phyloP scores from a whole-genome alignment of 2,888 invertebrate species.

The Petrophora chlorosata region DNA sequence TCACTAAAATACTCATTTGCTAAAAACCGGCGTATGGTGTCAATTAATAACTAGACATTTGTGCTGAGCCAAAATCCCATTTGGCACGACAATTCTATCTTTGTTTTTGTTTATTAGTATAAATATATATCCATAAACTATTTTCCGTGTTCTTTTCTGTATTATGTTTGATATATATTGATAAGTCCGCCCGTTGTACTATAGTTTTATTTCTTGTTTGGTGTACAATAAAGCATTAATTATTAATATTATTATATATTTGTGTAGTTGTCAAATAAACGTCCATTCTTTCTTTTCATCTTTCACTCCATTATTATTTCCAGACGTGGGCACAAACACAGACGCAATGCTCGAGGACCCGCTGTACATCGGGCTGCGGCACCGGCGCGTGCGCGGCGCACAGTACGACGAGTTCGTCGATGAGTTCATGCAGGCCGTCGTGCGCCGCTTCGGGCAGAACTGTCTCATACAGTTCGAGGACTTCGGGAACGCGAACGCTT shows the following conservation, averaged over 20 bases:
- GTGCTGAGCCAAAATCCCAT: no score
- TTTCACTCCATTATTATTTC: constrained; percentile 1
- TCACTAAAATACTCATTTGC: no score
- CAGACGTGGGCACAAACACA: constrained; percentile 96
- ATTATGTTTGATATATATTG: no score
- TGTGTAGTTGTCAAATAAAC: not conserved
- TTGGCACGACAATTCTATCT: no score
- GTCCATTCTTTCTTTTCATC: not conserved
- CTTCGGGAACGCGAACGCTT: constrained; percentile 98
- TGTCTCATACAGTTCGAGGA: constrained; percentile 98
- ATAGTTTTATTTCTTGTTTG: no score
- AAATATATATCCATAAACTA: no score
- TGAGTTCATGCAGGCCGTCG: constrained; percentile 97
- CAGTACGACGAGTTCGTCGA: constrained; percentile 97
- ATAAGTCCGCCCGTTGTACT: no score
- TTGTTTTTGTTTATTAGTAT: no score
- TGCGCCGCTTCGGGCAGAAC: constrained; percentile 92
- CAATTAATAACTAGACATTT: no score
- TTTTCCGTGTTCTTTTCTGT: no score
- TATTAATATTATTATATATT: not conserved
- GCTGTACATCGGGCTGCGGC: constrained; percentile 96
- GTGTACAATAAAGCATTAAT: no score
- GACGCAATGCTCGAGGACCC: constrained; percentile 94
- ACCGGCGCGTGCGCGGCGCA: constrained; percentile 91
- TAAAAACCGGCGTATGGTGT: no score